Percentiles rank a stretch among this genome's conserved stretches.
phyloP scores from a whole-genome alignment of 2,113 vertebrate genomes.

The Podarcis muralis region DNA sequence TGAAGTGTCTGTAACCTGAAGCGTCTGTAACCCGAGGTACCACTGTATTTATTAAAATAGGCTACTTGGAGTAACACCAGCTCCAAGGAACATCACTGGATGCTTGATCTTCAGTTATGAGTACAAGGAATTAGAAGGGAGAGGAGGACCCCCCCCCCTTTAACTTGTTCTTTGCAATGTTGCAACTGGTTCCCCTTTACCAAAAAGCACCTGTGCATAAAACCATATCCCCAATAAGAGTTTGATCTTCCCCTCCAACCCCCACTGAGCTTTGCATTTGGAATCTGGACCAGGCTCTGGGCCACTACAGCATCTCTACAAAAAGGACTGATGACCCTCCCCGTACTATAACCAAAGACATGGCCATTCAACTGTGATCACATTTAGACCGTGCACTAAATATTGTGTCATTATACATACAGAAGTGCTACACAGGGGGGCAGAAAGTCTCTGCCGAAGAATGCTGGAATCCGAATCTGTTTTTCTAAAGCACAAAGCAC shows the following conservation, averaged over 20 bases:
- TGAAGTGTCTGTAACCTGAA: too few species aligned
- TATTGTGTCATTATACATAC: not conserved
- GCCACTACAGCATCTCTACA: not conserved
- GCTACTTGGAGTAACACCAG: not conserved
- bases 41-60: not conserved
- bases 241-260: not conserved
- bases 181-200: not conserved
- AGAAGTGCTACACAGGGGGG: not conserved
- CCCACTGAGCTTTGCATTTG: not conserved
- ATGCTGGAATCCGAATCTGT: conserved; percentile 46
- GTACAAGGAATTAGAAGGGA: too few species aligned
- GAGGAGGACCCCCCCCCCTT: not conserved
- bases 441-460: conserved; percentile 29
- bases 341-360: not conserved
- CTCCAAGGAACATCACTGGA: not conserved
- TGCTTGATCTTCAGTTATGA: not conserved
- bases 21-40: too few species aligned
- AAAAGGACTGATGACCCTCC: not conserved
- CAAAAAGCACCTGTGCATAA: not conserved
- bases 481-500: conserved; percentile 21
- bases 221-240: not conserved
- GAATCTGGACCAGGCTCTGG: not conserved
- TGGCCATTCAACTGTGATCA: not conserved
- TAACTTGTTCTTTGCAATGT: not conserved
- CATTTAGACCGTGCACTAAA: not conserved